Percentiles rank a stretch among this genome's conserved stretches.
Conservation (phyloP, 2,888 invertebrate species). For the Lasioglossum leucozonium region DNA sequence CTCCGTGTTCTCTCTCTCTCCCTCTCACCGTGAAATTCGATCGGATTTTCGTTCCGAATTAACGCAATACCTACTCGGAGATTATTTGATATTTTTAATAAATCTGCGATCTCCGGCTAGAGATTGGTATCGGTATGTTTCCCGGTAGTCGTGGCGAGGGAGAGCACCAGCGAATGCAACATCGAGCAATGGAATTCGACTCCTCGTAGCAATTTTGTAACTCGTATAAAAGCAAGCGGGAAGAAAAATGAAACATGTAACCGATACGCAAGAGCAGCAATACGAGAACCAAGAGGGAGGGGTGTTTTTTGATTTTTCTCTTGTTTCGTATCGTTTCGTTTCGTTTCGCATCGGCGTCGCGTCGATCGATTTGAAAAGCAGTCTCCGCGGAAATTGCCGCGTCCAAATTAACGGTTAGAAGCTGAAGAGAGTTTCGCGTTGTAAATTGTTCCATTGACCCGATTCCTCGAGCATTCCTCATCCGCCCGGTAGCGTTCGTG, state of each 20-base stretch:
- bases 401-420: slow-evolving; percentile 56
- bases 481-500: slow-evolving; percentile 6
- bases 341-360: not conserved
- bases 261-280: not conserved
- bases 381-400: slow-evolving; percentile 10
- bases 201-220: not conserved
- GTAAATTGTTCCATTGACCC: slow-evolving; percentile 32
- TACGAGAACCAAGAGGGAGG: not conserved
- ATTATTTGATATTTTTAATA: not conserved
- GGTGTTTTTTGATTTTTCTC: slow-evolving; percentile 32
- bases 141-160: not conserved
- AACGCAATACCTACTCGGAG: not conserved
- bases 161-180: not conserved
- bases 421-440: slow-evolving; percentile 25
- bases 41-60: not conserved
- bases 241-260: not conserved
- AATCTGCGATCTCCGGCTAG: not conserved
- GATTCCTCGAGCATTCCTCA: slow-evolving; percentile 12
- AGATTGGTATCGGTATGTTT: not conserved
- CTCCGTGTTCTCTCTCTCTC: not conserved
- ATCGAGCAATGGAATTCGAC: not conserved
- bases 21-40: not conserved
- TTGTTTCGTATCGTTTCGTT: not conserved
- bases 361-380: slow-evolving; percentile 18
- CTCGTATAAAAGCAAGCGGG: not conserved